Evolutionary conservation across 53 echinoderm and acorn worm species (phyloP), one percentile per base, ranked within the genome.

Genomic region (Actinopyga echinites): DNA sequence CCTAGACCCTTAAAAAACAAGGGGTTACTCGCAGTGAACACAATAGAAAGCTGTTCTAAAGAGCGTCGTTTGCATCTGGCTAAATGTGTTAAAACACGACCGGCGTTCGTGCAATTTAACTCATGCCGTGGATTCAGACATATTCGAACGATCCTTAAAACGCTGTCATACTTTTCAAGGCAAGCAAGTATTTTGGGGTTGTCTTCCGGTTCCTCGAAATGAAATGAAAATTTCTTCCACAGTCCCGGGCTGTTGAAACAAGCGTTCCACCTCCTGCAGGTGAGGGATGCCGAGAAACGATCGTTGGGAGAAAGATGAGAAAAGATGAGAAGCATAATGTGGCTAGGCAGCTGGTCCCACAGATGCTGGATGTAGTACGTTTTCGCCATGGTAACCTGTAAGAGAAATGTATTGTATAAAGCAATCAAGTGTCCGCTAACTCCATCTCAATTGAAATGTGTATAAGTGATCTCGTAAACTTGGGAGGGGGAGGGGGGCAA

Each of bases 1-100:
- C 89, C 90, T 8, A 67, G 30, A 11, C 97, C 97, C 43, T 90
- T 89, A 81, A 95, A 95, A 86, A 97, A 97, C 63, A 97, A 85
- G 4, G 97, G 97, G 80, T 94, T 94, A 30, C 92, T 94, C 15
- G 78, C 82, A 1, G 89, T 92, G 80, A 99, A 99, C 37, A 84
- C 42, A 11, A 99, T 40, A 25, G 79, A 78, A 43, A 99, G 44
- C 20, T 81, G 83, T 68, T 92, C 86, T 10, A 99, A 69, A 17
- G 92, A 62, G 1, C 94, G 85, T 26, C 92, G 91, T 9, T 64
- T 74, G 52, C 84, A 82, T 67, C 79, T 80, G 0, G 94, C 90
- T 13, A 94, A 62, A 30, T 84, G 77, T 6, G 85, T 88, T 5
- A 99, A 53, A 21, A 99, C 91, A 34, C 83, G 83, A 21, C 92